Conservation (phyloP, 2,797 vertebrate genomes). For the Hylomyscus alleni region DNA sequence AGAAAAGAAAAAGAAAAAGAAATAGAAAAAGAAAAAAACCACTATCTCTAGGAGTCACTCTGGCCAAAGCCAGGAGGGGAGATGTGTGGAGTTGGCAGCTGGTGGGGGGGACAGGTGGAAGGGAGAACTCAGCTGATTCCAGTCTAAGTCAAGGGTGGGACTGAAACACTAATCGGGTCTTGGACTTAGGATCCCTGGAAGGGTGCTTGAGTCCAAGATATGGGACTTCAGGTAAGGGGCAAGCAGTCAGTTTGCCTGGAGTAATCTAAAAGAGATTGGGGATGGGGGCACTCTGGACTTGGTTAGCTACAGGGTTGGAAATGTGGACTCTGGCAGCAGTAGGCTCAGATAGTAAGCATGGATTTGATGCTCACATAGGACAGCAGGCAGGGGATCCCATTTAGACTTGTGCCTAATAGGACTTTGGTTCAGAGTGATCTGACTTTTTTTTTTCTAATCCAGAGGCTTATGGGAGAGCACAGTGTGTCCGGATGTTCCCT, state of each 20-base stretch:
- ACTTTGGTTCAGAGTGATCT: conserved; percentile 1
- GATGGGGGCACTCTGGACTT: not conserved
- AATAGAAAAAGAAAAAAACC: not conserved
- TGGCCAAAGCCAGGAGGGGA: not conserved
- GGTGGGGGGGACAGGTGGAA: not conserved
- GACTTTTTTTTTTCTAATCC: conserved; percentile 46
- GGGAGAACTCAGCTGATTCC: not conserved
- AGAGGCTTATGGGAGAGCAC: not conserved
- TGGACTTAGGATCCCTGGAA: not conserved
- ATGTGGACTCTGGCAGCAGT: not conserved
- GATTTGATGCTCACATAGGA: not conserved
- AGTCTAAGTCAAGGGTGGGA: not conserved
- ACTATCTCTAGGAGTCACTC: not conserved
- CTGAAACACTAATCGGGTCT: not conserved
- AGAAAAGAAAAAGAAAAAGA: no score
- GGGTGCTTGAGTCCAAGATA: not conserved
- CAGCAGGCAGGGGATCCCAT: not conserved
- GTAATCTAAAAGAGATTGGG: conserved; percentile 25
- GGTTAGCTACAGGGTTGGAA: not conserved
- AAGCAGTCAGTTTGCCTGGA: conserved; percentile 7
- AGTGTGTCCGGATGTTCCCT: not conserved
- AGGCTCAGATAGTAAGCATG: not conserved
- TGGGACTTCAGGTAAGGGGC: not conserved
- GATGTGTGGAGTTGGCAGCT: not conserved
- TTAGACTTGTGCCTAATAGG: not conserved